Conservation (phyloP, 2,888 invertebrate species). For the Reticulitermes lucifugus region DNA sequence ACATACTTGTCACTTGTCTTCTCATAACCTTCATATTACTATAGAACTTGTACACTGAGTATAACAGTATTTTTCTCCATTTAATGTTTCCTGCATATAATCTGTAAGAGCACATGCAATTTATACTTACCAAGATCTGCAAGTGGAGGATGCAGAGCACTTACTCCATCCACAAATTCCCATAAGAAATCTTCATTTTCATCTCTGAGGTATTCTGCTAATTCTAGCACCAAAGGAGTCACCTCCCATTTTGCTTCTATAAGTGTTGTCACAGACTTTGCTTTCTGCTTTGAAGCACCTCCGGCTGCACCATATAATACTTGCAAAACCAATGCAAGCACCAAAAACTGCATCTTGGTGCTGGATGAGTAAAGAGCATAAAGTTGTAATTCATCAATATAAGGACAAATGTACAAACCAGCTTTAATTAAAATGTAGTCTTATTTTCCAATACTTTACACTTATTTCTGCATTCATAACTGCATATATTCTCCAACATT, state of each 20-base stretch:
- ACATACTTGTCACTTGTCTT: too few relatives aligned
- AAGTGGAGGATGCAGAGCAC: conserved; percentile 71
- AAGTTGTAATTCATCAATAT: background rate
- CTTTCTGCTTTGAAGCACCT: conserved; percentile 63
- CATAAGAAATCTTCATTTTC: conserved; percentile 86
- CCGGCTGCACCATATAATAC: conserved; percentile 15
- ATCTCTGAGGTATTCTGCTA: conserved; percentile 86
- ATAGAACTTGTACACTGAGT: too few relatives aligned
- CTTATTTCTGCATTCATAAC: too few relatives aligned
- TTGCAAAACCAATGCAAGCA: conserved; percentile 27
- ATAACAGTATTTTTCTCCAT: too few relatives aligned
- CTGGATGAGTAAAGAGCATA: conserved; percentile 12
- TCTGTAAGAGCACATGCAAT: too few relatives aligned
- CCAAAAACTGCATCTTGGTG: conserved; percentile 34
- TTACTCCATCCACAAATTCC: conserved; percentile 81
- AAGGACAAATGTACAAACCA: background rate
- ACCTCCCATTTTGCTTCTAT: conserved; percentile 96
- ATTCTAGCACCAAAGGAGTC: conserved; percentile 91
- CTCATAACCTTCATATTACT: too few relatives aligned
- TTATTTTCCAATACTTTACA: too few relatives aligned
- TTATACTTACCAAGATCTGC: conserved; percentile 70
- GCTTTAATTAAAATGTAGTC: background rate
- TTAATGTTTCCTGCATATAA: too few relatives aligned
- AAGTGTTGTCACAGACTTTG: conserved; percentile 86
- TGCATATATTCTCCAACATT: too few relatives aligned